Evolutionary conservation across 2,888 invertebrate genomes (phyloP), one percentile per base, ranked within the genome.

Genomic region (Nemapogon koenigi): DNA sequence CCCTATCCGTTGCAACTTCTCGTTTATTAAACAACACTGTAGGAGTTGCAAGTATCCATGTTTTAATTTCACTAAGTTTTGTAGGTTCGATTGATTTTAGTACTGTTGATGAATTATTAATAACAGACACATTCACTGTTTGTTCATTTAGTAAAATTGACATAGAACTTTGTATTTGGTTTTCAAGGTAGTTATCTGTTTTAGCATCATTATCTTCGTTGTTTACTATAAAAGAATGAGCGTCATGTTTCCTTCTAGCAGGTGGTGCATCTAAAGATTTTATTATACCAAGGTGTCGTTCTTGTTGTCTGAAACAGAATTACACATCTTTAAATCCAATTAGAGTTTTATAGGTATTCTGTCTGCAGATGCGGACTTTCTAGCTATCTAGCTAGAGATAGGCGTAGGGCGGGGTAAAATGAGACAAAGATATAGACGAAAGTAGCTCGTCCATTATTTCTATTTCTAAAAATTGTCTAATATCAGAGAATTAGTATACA

Each of bases 231-330:
- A 78, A 78, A 3, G 78, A 78, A 51, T 78, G 78, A 3, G 78
- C 78, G 11, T 79, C 78, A 43, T 79, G 78, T 58, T 70, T 79
- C 48, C 67, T 79, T 43, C 73, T 63, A 37, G 70, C 49, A 14
- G 70, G 62, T 6, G 71, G 69, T 35, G 78, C 69, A 40, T 78
- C 71, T 54, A 75, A 58, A 48, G 81, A 63, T 55, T 82, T 70
- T 16, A 83, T 81, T 41, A 90, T 86, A 6, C 91, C 91, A 37
- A 93, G 81, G 59, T 92, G 92, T 40, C 82, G 82, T 54, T 90
- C 89, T 68, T 92, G 92, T 57, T 92, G 92, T 49, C 89, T 89
- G 65, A 18, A 69, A 62, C n/a, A n/a, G n/a, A n/a, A n/a, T n/a
- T n/a, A n/a, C n/a, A n/a, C n/a, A n/a, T n/a, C n/a, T n/a, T n/a